These are phyloP conservation scores for Monomorium pharaonis DNA, from an alignment of 1,140 invertebrate genomes.

Conservation along the genomic window DNA sequence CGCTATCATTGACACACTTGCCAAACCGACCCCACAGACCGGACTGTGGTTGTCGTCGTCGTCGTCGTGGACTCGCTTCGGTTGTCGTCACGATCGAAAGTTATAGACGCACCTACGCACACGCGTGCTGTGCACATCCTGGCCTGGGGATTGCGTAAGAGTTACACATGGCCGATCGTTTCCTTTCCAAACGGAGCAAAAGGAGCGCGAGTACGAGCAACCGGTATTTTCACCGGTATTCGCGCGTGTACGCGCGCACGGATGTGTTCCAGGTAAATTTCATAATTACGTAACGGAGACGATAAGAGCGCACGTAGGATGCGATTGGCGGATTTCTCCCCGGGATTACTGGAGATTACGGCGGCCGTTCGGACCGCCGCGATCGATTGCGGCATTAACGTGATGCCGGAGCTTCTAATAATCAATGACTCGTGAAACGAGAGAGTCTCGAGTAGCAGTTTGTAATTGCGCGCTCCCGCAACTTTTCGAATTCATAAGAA, in stretches of 20 bases:
- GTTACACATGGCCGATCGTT: constrained; percentile 23
- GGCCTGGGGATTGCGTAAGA: constrained; percentile 51
- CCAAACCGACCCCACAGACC: not conserved
- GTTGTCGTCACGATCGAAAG: constrained; percentile 50
- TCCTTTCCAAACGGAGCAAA: constrained; percentile 45
- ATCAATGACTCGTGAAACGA: constrained; percentile 37
- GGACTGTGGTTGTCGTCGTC: not conserved
- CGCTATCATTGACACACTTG: constrained; percentile 59
- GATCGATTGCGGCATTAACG: constrained; percentile 23
- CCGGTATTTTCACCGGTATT: constrained; percentile 48
- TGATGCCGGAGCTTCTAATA: not conserved
- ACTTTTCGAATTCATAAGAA: not conserved
- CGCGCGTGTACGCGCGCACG: not conserved
- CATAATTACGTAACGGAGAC: constrained; percentile 42
- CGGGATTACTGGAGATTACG: constrained; percentile 23
- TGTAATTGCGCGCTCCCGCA: constrained; percentile 8
- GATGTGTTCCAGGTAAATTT: constrained; percentile 35
- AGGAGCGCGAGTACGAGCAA: constrained; percentile 51
- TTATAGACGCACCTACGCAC: constrained; percentile 46
- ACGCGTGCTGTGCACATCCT: constrained; percentile 21
- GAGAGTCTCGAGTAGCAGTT: not conserved
- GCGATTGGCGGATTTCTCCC: constrained; percentile 31
- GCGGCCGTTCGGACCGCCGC: not conserved
- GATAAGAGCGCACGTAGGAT: constrained; percentile 34
- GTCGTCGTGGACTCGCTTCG: constrained; percentile 3